Base-by-base conservation (phyloP, 2,797 vertebrate genomes). In the Onychomys torridus region DNA sequence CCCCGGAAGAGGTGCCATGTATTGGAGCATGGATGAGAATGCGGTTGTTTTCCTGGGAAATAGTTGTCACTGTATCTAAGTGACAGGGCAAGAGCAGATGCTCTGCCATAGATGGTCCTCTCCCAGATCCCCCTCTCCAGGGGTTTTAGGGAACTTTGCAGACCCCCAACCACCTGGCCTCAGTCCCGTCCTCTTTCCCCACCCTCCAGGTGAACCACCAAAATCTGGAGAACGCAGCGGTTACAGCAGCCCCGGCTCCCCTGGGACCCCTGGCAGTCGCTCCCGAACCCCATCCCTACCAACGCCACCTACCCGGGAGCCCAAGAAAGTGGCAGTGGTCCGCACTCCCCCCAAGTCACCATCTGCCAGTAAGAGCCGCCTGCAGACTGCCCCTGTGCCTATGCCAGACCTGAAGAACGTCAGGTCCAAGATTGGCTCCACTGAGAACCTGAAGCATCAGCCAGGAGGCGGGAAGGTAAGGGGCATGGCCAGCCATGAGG, bases 381-480 rank as follows among this genome's bases (percentile, higher is more conserved):
- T 98, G 46, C 99, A 98, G 98, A 98, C 99, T 0, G 98, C 99
- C 0, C 99, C 99, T 0, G 99, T 99, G 1, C 98, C 99, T 95
- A 98, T 99, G 98, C 99, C 99, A 0, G 99, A 99, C 98, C 99
- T 99, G 97, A 99, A 99, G 98, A 99, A 99, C 0, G 98, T 99
- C 95, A 98, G 96, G 96, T 99, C 99, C 98, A 99, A 99, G 99
- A 99, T 99, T 0, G 99, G 99, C 94, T 99, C 99, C 90, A 99
- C 99, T 0, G 99, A 99, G 0, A 99, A 99, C 98, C 98, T 99
- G 76, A 99, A 99, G 92, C 99, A 99, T 98, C 99, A 99, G 98
- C 99, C 99, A 0, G 99, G 99, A 96, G 99, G 99, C 0, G 99
- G 99, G 93, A 99, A 99, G 99, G 99, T 99, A 99, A 98, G 90